Conservation (phyloP, 1,140 invertebrate genomes). For the Paracyclopina nana region DNA sequence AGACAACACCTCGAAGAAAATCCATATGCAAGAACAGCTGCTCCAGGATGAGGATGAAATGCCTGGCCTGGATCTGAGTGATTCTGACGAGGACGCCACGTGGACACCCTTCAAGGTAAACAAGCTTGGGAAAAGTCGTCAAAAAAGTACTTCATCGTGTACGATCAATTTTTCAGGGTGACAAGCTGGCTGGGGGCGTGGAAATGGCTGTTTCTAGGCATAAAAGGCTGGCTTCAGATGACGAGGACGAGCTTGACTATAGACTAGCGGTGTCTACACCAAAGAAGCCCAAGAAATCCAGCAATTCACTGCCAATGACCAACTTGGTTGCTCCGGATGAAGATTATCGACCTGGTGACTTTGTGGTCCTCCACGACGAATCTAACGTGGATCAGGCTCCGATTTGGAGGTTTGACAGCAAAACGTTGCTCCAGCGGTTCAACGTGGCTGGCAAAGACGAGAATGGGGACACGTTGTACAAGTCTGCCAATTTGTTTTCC, state of each 20-base stretch:
- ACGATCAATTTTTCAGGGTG: neutral
- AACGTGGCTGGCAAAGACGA: constrained; percentile 44
- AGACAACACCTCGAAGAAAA: neutral
- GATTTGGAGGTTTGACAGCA: constrained; percentile 65
- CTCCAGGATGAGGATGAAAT: neutral
- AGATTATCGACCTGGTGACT: constrained; percentile 48
- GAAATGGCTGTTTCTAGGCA: neutral
- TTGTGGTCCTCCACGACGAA: constrained; percentile 54
- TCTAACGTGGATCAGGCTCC: constrained; percentile 44
- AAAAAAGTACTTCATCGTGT: too few species aligned
- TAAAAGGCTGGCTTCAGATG: neutral
- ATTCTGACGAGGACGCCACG: constrained; percentile 1
- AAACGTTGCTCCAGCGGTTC: constrained; percentile 60
- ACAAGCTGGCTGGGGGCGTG: neutral
- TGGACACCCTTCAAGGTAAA: constrained; percentile 3
- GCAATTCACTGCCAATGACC: neutral
- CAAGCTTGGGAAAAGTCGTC: neutral
- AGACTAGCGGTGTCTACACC: neutral
- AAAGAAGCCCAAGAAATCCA: neutral
- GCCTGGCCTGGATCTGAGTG: neutral
- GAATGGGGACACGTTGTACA: constrained; percentile 16
- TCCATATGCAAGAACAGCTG: neutral
- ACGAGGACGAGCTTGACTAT: neutral
- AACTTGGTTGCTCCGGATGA: neutral
- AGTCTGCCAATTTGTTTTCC: constrained; percentile 20